Base-by-base conservation (phyloP, 2,113 vertebrate genomes). In the Copsychus sechellarum region DNA sequence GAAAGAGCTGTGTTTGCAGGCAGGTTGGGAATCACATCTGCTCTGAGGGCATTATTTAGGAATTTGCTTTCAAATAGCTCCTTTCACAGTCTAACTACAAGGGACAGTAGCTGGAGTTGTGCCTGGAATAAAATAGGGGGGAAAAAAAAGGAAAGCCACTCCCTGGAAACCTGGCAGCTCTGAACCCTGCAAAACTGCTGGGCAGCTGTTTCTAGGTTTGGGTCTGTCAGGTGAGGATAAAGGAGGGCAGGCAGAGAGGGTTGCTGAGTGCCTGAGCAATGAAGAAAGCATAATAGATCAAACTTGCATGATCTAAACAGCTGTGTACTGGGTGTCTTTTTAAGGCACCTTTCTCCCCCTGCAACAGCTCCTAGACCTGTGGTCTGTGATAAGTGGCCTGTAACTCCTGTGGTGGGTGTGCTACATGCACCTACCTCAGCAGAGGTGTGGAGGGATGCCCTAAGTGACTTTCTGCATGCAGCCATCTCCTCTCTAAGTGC, bases 11-110 rank as follows among this genome's bases (percentile, higher is more conserved):
- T 91, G 66, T 93, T 95, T 91, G 93, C 79, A 83, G 61, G 85
- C 90, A 94, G 85, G 64, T 40, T 92, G 94, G 95, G 93, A 83
- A 86, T 95, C 81, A 0, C 58, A 51, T 90, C 71, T 93, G 62
- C 93, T 90, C 85, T 83, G 85, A 77, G 87, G 74, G 85, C 64
- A 95, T 92, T 96, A 95, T 95, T 96, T 91, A 95, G 87, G 91
- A 95, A 94, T 95, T 95, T 70, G 47, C 70, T 95, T 96, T 95
- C 91, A 76, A 95, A 90, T 91, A 86, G 85, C 73, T 86, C 54
- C 91, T 95, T 95, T 97, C 85, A 90, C 86, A 93, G 74, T 82
- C 67, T 38, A 70, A 69, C 70, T 87, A 92, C 94, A 96, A 94
- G 87, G 78, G 90, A 94, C 72, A 93, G 90, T 96, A 86, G 81